Evolutionary conservation across 2,113 vertebrate genomes (phyloP).

Genomic region (Scatophagus argus): DNA sequence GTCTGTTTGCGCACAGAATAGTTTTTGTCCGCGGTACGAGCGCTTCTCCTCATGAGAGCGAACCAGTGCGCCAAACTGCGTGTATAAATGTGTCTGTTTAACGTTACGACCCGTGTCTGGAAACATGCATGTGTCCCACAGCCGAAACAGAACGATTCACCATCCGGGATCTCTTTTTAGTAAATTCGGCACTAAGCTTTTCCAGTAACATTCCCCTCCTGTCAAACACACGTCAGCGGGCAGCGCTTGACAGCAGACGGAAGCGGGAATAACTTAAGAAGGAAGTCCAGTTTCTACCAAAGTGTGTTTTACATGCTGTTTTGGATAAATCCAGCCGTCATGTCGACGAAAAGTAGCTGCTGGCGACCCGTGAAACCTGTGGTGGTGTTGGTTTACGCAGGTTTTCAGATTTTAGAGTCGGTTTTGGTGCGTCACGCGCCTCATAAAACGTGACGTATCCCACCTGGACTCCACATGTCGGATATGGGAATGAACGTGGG

Average conservation of each 20-base stretch:
- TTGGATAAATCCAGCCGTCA: background rate
- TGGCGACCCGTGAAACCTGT: rapidly evolving
- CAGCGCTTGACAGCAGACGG: background rate
- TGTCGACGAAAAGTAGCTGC: no score
- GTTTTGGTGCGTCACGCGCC: slow-evolving; percentile 3
- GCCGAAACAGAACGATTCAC: rapidly evolving
- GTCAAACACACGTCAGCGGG: no score
- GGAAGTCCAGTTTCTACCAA: background rate
- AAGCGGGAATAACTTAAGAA: background rate
- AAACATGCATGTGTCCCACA: rapidly evolving
- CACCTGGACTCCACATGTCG: background rate
- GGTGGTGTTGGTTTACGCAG: background rate
- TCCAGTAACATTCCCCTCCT: no score
- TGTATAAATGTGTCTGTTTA: background rate
- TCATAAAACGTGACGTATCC: background rate
- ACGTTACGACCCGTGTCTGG: background rate
- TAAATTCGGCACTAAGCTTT: slow-evolving; percentile 12
- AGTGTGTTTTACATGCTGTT: background rate
- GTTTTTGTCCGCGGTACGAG: background rate
- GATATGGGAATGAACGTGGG: background rate
- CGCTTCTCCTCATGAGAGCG: no score
- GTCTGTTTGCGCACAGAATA: background rate
- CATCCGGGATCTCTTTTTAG: rapidly evolving
- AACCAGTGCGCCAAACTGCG: slow-evolving; percentile 3
- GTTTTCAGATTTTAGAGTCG: background rate